A percentile compares a stretch with the other conserved stretches of the same genome.
Conservation (phyloP, 2,888 invertebrate genomes). For the Cabera pusaria region DNA sequence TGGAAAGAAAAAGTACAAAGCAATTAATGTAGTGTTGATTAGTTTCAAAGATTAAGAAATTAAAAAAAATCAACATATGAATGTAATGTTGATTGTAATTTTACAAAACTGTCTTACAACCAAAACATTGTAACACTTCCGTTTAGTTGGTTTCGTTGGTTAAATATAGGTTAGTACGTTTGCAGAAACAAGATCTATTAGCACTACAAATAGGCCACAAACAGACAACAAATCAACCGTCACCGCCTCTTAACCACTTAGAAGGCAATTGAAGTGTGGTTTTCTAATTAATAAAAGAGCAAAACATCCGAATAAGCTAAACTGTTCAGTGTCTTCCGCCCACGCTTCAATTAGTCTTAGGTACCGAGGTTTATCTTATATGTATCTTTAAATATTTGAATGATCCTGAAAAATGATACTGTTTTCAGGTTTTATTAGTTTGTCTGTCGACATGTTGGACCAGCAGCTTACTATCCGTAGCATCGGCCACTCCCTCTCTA, state of each 20-base stretch:
- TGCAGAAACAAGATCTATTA: slow-evolving; percentile 20
- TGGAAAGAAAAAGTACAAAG: too few relatives aligned
- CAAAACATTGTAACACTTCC: too few relatives aligned
- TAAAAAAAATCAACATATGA: too few relatives aligned
- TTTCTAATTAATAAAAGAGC: slow-evolving; percentile 55
- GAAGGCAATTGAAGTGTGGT: slow-evolving; percentile 43
- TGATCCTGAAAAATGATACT: not conserved
- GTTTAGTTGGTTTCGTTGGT: too few relatives aligned
- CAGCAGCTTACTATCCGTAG: slow-evolving; percentile 14
- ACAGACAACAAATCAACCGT: slow-evolving; percentile 22
- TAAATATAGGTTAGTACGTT: not conserved
- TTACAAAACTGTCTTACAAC: too few relatives aligned
- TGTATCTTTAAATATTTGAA: too few relatives aligned
- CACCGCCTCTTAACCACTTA: slow-evolving; percentile 40
- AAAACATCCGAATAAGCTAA: slow-evolving; percentile 27
- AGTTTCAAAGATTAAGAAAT: too few relatives aligned
- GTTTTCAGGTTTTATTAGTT: slow-evolving; percentile 24
- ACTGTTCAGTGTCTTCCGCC: slow-evolving; percentile 30
- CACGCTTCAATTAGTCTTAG: slow-evolving; percentile 4
- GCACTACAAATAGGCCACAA: slow-evolving; percentile 20
- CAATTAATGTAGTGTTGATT: too few relatives aligned
- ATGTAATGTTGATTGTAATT: too few relatives aligned
- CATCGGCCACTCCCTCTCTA: slow-evolving; percentile 43
- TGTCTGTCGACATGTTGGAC: slow-evolving; percentile 21
- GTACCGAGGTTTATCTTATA: too few relatives aligned